These are phyloP conservation scores for Aphelenchoides besseyi DNA, from an alignment of 1,140 invertebrate species.

Conservation along the genomic window DNA sequence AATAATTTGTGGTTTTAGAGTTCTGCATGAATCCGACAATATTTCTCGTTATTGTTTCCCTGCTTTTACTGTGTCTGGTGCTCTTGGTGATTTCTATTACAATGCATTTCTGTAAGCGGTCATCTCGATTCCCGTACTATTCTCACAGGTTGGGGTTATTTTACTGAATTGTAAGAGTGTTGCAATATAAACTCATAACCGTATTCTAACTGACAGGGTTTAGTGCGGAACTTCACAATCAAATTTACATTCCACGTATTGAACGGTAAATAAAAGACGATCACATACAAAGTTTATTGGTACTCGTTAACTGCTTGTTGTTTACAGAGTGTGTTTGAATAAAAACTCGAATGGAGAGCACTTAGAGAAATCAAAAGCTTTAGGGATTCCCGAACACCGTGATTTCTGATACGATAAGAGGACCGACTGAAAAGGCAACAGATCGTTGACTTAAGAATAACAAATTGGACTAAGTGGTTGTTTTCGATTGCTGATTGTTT, in stretches of 20 bases:
- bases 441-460: neutral
- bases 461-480: neutral
- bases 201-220: neutral
- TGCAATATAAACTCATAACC: neutral
- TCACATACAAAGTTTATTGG: neutral
- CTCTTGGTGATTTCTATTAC: constrained; percentile 17
- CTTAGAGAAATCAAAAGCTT: neutral
- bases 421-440: neutral
- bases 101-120: constrained; percentile 15
- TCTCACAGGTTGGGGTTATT: neutral
- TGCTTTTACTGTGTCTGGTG: constrained; percentile 23
- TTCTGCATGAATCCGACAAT: constrained; percentile 32
- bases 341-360: constrained; percentile 3
- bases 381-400: neutral
- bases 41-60: constrained; percentile 18
- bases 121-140: constrained; percentile 11
- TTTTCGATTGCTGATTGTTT: neutral
- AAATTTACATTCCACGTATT: constrained; percentile 27
- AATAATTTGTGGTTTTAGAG: too few species aligned
- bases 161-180: neutral
- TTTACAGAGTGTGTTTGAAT: neutral
- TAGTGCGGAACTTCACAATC: constrained; percentile 28
- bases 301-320: neutral
- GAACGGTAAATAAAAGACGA: constrained; percentile 2
- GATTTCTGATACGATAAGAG: neutral